Percentiles rank a stretch among this genome's conserved stretches.
These are phyloP conservation scores for Aphidius gifuensis DNA, from an alignment of 1,140 invertebrate genomes.

Conservation along the genomic window DNA sequence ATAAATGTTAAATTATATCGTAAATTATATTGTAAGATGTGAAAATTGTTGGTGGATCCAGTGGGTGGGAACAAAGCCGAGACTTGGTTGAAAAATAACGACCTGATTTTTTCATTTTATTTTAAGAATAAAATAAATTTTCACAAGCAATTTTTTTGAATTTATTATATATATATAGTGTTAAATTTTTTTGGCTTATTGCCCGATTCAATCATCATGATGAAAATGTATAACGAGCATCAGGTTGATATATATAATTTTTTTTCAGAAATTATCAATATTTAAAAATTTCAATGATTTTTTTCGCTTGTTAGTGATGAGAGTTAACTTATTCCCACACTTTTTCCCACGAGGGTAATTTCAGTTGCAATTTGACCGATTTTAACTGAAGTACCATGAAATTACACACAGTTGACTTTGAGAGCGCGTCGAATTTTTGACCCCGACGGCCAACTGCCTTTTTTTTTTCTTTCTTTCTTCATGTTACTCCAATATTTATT, in stretches of 20 bases:
- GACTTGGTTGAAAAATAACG: background rate
- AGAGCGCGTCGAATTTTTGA: conserved; percentile 23
- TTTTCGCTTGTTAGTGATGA: too few relatives aligned
- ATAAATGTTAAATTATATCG: background rate
- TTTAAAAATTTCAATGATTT: too few relatives aligned
- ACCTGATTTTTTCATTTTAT: too few relatives aligned
- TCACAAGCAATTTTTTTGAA: too few relatives aligned
- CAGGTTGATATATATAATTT: too few relatives aligned
- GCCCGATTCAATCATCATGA: too few relatives aligned
- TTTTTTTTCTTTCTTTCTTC: background rate
- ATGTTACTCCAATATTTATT: background rate
- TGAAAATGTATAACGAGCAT: too few relatives aligned
- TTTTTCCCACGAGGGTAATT: conserved; percentile 27
- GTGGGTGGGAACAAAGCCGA: background rate
- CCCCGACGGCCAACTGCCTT: conserved; percentile 10
- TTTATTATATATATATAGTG: too few relatives aligned
- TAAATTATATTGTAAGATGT: background rate
- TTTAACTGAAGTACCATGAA: conserved; percentile 30
- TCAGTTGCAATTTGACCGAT: conserved; percentile 23
- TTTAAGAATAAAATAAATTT: too few relatives aligned
- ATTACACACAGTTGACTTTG: conserved; percentile 25
- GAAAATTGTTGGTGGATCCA: conserved; percentile 1
- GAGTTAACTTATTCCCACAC: background rate
- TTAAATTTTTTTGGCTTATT: too few relatives aligned
- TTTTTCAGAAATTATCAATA: too few relatives aligned